phyloP scores from a whole-genome alignment of 2,113 vertebrate genomes.

The Myocastor coypus region DNA sequence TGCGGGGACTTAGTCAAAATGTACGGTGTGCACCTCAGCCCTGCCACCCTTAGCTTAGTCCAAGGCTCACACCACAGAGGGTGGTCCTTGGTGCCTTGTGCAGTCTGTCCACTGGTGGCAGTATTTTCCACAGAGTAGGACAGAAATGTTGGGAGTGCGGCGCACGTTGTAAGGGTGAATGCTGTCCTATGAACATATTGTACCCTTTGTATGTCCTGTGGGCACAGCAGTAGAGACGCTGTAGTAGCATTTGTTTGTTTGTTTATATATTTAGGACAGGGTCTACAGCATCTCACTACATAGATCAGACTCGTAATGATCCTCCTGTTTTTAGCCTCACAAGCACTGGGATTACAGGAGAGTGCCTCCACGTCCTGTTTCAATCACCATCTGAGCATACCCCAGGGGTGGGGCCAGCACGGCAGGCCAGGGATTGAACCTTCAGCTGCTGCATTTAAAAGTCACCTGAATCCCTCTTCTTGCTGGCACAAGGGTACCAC shows the following conservation, averaged over 20 bases:
- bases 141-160: not conserved
- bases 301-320: no score
- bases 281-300: no score
- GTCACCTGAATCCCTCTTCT: not conserved
- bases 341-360: no score
- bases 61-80: not conserved
- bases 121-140: not conserved
- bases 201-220: not conserved
- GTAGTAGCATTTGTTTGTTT: not conserved
- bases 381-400: no score
- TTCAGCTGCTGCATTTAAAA: not conserved
- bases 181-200: not conserved
- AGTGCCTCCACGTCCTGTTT: no score
- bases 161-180: not conserved
- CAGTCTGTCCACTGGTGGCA: not conserved
- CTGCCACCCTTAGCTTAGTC: no score
- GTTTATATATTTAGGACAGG: no score
- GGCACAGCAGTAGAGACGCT: not conserved
- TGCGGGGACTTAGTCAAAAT: accelerated
- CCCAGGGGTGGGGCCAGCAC: no score
- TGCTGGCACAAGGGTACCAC: no score
- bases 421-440: no score
- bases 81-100: not conserved
- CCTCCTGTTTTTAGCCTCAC: no score
- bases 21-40: not conserved